Conservation (phyloP, 2,113 vertebrate genomes). For the Fulmarus glacialis region DNA sequence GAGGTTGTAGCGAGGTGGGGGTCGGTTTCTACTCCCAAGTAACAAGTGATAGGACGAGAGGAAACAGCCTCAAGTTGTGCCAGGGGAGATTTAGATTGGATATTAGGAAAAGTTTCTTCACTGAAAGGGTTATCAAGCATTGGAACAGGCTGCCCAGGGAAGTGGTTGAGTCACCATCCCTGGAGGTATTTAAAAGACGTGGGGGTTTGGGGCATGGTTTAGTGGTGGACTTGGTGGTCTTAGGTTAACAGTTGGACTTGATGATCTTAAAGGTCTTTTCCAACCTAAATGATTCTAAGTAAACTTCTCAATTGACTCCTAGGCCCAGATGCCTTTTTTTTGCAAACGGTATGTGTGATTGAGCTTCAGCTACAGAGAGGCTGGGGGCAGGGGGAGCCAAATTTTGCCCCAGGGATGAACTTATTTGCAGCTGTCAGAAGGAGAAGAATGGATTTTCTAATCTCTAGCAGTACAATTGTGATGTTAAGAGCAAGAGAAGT, state of each 20-base stretch:
- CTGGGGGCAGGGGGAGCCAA: background rate
- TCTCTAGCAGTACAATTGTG: background rate
- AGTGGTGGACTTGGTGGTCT: background rate
- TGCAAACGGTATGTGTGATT: background rate
- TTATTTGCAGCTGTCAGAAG: background rate
- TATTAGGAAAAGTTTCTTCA: background rate
- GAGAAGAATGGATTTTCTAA: background rate
- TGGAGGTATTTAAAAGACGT: background rate
- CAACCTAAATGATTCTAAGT: background rate
- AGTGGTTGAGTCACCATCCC: background rate
- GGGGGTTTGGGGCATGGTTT: background rate
- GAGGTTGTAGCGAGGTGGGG: too few species aligned
- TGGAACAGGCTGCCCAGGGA: background rate
- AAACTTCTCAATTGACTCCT: background rate
- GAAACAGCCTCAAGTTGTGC: too few species aligned
- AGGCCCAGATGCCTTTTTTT: background rate
- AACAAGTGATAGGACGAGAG: too few species aligned
- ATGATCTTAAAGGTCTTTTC: background rate
- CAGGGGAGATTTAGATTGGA: background rate
- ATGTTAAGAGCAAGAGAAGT: background rate
- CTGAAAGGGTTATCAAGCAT: background rate
- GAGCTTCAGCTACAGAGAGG: background rate
- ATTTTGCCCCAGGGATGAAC: background rate
- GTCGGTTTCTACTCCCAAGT: too few species aligned
- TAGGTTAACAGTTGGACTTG: background rate